Evolutionary conservation across 2,888 invertebrate species (phyloP).

Genomic region (Atrina japonica): DNA sequence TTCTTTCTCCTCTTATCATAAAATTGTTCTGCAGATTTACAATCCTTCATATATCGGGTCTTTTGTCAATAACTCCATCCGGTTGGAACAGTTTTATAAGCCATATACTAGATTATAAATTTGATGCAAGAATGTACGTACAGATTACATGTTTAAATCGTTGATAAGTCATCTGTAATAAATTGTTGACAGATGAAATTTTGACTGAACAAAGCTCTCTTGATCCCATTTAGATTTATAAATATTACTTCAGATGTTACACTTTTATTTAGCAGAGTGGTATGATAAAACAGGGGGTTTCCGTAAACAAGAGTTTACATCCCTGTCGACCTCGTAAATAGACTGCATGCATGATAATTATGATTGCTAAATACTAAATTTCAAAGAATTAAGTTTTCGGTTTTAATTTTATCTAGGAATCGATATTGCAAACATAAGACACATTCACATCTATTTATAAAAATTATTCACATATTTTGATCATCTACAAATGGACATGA

Average conservation of each 20-base stretch:
- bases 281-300: too few relatives aligned
- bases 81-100: slow-evolving; percentile 42
- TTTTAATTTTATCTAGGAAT: too few relatives aligned
- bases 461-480: too few relatives aligned
- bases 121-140: slow-evolving; percentile 31
- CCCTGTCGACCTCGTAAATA: too few relatives aligned
- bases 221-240: slow-evolving; percentile 10
- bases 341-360: too few relatives aligned
- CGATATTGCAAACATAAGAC: too few relatives aligned
- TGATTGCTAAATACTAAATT: too few relatives aligned
- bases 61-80: slow-evolving; percentile 43
- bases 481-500: too few relatives aligned
- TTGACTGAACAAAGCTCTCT: slow-evolving; percentile 17
- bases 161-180: slow-evolving; percentile 5
- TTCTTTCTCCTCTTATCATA: slow-evolving; percentile 38
- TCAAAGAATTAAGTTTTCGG: too few relatives aligned
- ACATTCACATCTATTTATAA: too few relatives aligned
- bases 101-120: slow-evolving; percentile 26
- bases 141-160: slow-evolving; percentile 23
- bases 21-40: slow-evolving; percentile 45
- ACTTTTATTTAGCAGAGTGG: too few relatives aligned
- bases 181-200: slow-evolving; percentile 17
- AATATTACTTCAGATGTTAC: slow-evolving; percentile 5
- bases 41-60: slow-evolving; percentile 40
- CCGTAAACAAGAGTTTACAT: too few relatives aligned